These are phyloP conservation scores for Centroberyx gerrardi DNA, from an alignment of 2,797 vertebrate species.

Conservation along the genomic window DNA sequence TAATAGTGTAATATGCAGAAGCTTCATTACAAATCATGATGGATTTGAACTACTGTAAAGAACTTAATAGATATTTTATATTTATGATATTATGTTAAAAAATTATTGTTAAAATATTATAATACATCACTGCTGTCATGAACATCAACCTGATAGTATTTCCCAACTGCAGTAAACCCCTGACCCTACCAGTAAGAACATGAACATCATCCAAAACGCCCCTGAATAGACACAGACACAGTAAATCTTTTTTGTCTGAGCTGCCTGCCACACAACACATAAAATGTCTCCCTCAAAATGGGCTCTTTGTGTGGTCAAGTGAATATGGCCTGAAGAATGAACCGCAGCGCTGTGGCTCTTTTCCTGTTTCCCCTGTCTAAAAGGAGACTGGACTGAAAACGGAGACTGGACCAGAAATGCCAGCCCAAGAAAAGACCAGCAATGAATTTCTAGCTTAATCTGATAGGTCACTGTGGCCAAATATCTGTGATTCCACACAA, in stretches of 20 bases:
- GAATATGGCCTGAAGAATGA: slow-evolving; percentile 82
- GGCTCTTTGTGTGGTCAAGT: slow-evolving; percentile 86
- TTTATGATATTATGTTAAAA: not conserved
- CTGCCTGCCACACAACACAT: slow-evolving; percentile 77
- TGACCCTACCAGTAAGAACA: slow-evolving; percentile 62
- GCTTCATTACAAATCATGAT: not conserved
- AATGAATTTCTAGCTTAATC: slow-evolving; percentile 62
- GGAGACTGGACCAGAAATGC: slow-evolving; percentile 58
- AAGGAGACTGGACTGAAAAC: slow-evolving; percentile 75
- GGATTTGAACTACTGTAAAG: not conserved
- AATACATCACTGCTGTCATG: slow-evolving; percentile 16
- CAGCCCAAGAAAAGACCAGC: slow-evolving; percentile 69
- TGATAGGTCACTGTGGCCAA: slow-evolving; percentile 57
- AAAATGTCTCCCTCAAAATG: slow-evolving; percentile 82
- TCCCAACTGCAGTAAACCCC: slow-evolving; percentile 56
- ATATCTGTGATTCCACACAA: slow-evolving; percentile 47
- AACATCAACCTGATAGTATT: slow-evolving; percentile 46
- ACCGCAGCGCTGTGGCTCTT: slow-evolving; percentile 77
- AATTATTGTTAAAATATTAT: slow-evolving; percentile 5
- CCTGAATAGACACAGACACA: slow-evolving; percentile 75
- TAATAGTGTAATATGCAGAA: not conserved
- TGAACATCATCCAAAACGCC: slow-evolving; percentile 69
- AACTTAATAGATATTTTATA: not conserved
- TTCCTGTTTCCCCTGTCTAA: slow-evolving; percentile 85
- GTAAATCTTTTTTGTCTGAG: slow-evolving; percentile 79